These are phyloP conservation scores for Bolinopsis microptera DNA, from an alignment of 37 sponge, comb jelly and placozoan species.

Conservation along the genomic window DNA sequence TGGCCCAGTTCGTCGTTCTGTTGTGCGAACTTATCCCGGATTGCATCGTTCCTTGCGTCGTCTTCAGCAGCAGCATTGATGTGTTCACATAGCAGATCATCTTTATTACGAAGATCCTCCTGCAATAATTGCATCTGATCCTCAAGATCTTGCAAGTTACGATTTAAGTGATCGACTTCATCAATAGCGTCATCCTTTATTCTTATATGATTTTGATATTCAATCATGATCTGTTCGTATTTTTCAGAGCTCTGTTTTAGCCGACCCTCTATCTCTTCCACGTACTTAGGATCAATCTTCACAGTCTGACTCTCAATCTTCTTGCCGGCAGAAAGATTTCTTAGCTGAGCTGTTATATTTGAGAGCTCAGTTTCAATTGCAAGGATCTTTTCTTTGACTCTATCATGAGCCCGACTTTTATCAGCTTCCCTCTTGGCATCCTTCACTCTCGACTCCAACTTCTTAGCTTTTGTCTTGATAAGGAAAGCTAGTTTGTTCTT, in stretches of 20 bases:
- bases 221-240: constrained; percentile 8
- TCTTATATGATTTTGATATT: not conserved
- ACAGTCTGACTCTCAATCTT: not conserved
- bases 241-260: not conserved
- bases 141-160: not conserved
- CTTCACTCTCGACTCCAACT: not conserved
- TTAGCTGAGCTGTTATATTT: not conserved
- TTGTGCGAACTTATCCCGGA: not conserved
- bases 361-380: not conserved
- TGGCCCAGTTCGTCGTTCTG: not conserved
- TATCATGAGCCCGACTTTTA: not conserved
- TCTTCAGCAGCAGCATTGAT: constrained; percentile 24
- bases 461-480: constrained; percentile 18
- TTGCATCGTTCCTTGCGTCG: not conserved
- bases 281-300: constrained; percentile 29
- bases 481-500: constrained; percentile 38
- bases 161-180: not conserved
- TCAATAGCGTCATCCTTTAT: not conserved
- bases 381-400: constrained; percentile 23
- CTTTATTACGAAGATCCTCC: constrained; percentile 24
- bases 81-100: constrained; percentile 52
- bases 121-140: not conserved
- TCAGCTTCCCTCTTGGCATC: constrained; percentile 35
- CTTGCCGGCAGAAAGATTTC: constrained; percentile 11
- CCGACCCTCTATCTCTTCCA: not conserved